These are phyloP conservation scores for Caradrina kadenii DNA, from an alignment of 2,888 invertebrate genomes.

Conservation along the genomic window DNA sequence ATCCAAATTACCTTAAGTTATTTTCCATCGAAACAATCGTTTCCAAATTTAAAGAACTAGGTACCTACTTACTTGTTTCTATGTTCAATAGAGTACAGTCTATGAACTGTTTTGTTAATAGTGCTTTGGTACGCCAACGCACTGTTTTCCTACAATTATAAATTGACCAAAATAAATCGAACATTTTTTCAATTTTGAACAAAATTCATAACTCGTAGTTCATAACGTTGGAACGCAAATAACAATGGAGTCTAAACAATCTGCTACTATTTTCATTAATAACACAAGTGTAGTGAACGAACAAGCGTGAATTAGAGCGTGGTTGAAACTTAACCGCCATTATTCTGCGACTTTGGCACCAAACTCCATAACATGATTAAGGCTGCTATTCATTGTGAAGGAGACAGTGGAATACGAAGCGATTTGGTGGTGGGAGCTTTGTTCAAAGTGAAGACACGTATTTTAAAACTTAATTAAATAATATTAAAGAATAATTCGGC, in stretches of 20 bases:
- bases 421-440: slow-evolving; percentile 12
- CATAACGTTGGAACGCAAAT: slow-evolving; percentile 39
- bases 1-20: background rate
- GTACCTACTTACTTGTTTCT: background rate
- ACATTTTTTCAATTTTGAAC: slow-evolving; percentile 6
- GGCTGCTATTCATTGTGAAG: slow-evolving; percentile 48
- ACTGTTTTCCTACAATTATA: background rate
- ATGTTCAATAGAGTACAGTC: too few relatives aligned
- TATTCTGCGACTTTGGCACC: slow-evolving; percentile 78
- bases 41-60: background rate
- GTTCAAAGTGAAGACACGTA: background rate
- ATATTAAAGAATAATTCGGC: background rate
- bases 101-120: too few relatives aligned
- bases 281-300: slow-evolving; percentile 69
- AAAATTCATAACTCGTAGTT: slow-evolving; percentile 28
- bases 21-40: background rate
- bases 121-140: too few relatives aligned
- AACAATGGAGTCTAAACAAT: slow-evolving; percentile 61
- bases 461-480: background rate
- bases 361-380: slow-evolving; percentile 77
- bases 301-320: slow-evolving; percentile 76
- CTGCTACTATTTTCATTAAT: slow-evolving; percentile 73
- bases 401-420: slow-evolving; percentile 29
- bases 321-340: slow-evolving; percentile 75
- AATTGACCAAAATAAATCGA: background rate